Conservation (phyloP, 1,140 invertebrate genomes). For the Solenopsis fugax region DNA sequence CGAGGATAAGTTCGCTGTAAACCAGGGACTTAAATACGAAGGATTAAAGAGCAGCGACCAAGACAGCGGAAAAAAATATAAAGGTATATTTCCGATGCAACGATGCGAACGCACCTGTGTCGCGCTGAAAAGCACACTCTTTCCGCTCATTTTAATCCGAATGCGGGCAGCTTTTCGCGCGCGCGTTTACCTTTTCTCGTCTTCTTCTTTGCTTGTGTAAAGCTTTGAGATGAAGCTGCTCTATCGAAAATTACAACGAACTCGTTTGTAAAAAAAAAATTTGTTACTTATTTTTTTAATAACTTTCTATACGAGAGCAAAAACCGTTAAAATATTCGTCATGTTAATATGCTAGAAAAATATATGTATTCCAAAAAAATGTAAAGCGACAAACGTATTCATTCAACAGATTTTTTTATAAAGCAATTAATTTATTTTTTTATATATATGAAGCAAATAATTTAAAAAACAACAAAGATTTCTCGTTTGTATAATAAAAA, state of each 20-base stretch:
- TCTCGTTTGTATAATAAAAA: no score
- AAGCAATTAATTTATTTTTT: no score
- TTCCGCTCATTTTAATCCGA: slow-evolving; percentile 59
- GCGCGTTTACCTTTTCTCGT: slow-evolving; percentile 19
- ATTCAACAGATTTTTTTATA: no score
- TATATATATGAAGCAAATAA: no score
- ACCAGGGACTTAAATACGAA: slow-evolving; percentile 26
- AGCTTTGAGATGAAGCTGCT: slow-evolving; percentile 18
- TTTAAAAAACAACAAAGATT: no score
- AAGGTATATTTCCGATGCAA: slow-evolving; percentile 8
- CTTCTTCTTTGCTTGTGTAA: background rate
- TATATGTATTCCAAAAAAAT: background rate
- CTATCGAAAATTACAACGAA: slow-evolving; percentile 17
- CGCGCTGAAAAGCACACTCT: slow-evolving; percentile 35
- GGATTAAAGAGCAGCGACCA: slow-evolving; percentile 42
- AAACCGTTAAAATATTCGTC: background rate
- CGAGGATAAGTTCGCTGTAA: slow-evolving; percentile 8
- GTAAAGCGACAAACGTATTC: background rate
- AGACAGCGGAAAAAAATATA: slow-evolving; percentile 39
- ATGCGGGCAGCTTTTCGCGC: slow-evolving; percentile 33
- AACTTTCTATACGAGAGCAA: background rate
- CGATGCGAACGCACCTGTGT: slow-evolving; percentile 49
- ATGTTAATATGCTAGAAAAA: background rate
- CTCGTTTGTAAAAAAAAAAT: slow-evolving; percentile 1
- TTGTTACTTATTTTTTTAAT: slow-evolving; percentile 18